Conservation (phyloP, 92 coral and sea anemone genomes). For the Pocillopora meandrina region DNA sequence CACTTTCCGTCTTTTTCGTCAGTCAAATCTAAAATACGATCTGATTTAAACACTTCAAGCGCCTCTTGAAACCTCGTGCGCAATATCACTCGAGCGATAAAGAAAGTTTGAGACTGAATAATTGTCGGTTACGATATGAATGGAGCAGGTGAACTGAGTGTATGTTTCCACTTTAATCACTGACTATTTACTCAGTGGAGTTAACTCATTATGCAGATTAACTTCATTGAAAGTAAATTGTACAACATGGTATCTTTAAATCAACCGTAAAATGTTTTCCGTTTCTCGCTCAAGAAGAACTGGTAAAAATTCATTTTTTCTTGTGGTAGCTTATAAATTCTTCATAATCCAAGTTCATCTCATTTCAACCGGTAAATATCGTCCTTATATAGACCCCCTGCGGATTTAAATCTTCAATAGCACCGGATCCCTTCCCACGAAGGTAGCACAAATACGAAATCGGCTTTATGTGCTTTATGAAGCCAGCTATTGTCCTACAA, state of each 20-base stretch:
- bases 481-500: constrained; percentile 38
- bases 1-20: background rate
- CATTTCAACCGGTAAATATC: constrained; percentile 28
- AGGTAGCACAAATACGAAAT: constrained; percentile 33
- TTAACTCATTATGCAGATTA: constrained; percentile 48
- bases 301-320: background rate
- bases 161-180: constrained; percentile 42
- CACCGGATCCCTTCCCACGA: constrained; percentile 30
- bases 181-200: constrained; percentile 34
- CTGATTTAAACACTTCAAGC: constrained; percentile 14
- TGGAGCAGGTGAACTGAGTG: constrained; percentile 31
- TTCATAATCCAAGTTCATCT: constrained; percentile 16
- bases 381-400: constrained; percentile 30
- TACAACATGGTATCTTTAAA: constrained; percentile 11
- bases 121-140: constrained; percentile 17
- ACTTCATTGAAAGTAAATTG: constrained; percentile 31
- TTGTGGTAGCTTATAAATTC: background rate
- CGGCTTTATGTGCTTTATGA: constrained; percentile 28
- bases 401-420: constrained; percentile 31
- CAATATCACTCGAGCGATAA: constrained; percentile 14
- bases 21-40: constrained; percentile 5
- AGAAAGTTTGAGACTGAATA: constrained; percentile 21
- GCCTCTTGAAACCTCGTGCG: constrained; percentile 24
- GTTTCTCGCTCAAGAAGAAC: background rate
- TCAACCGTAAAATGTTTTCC: background rate